Conservation (phyloP, 2,797 vertebrate species). For the Lepus oiostolus region DNA sequence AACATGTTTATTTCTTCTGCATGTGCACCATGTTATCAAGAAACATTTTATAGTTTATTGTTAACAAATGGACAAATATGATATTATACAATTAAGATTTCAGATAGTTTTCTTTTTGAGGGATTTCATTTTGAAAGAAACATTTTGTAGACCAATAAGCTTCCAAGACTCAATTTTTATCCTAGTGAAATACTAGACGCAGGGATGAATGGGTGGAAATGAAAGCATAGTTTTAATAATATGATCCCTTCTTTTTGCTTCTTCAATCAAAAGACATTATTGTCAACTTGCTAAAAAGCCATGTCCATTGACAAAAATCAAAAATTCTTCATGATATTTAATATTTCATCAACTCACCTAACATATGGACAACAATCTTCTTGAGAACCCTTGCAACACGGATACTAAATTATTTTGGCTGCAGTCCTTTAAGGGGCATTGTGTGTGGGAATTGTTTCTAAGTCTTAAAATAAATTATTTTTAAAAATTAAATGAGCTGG, state of each 20-base stretch:
- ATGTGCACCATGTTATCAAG: not conserved
- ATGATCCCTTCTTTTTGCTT: not conserved
- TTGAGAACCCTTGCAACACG: not conserved
- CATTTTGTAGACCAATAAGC: not conserved
- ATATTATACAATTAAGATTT: not conserved
- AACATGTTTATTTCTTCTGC: not conserved
- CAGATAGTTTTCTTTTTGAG: not conserved
- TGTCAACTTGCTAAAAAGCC: not conserved
- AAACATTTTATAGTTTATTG: not conserved
- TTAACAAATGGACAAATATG: not conserved
- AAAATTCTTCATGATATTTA: not conserved
- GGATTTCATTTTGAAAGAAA: not conserved
- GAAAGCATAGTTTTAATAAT: not conserved
- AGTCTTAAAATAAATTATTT: not conserved
- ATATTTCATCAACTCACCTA: not conserved
- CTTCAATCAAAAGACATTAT: not conserved
- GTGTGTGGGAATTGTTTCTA: not conserved
- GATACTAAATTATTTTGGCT: not conserved
- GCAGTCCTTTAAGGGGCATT: not conserved
- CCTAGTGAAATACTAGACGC: not conserved
- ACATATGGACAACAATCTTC: not conserved
- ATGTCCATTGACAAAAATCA: not conserved
- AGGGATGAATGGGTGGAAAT: not conserved
- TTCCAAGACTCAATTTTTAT: not conserved
- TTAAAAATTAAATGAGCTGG: not conserved